Evolutionary conservation across 1,140 invertebrate genomes (phyloP), one percentile per base, ranked within the genome.

Genomic region (Diachasma alloeum): DNA sequence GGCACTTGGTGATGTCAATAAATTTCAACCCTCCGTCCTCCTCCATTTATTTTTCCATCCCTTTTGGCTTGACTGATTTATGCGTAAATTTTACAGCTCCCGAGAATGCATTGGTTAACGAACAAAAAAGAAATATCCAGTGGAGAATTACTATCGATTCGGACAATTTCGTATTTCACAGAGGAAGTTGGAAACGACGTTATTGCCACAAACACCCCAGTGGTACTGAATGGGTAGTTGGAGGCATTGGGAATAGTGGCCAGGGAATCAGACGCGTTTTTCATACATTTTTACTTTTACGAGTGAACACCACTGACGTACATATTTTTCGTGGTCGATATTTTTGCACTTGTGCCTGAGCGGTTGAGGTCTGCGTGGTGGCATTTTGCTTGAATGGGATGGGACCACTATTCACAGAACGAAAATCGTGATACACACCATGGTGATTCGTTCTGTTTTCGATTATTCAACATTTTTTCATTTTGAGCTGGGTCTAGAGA

Each of bases 251-350:
- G 17, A 76, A 70, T 42, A 71, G 46, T 48, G 74, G 17, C 67
- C 59, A 31, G 67, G 74, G 68, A 71, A 70, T 70, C 74, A 70
- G 67, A 70, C 48, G 70, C 63, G 73, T 80, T 80, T 80, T 78
- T 75, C 79, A 70, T 76, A 63, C 74, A 80, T 78, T 80, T 78
- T 80, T 74, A 31, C 9, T 42, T 11, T 42, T 11, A 42, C 76
- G 67, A 76, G 44, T 74, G 70, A 76, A 78, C 70, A 46, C 22
- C 22, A 74, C 48, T 71, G 74, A 74, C 74, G 66, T 76, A 76
- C 56, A 48, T 70, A 76, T 76, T 76, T 75, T 75, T 46, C 22
- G 19, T 48, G 15, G 24, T 10, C 17, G 42, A 53, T 37, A 37
- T 46, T 66, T 59, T 42, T 53, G 48, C 48, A 53, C 36, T 37